Conservation (phyloP, 2,888 invertebrate genomes). For the Myopa testacea region DNA sequence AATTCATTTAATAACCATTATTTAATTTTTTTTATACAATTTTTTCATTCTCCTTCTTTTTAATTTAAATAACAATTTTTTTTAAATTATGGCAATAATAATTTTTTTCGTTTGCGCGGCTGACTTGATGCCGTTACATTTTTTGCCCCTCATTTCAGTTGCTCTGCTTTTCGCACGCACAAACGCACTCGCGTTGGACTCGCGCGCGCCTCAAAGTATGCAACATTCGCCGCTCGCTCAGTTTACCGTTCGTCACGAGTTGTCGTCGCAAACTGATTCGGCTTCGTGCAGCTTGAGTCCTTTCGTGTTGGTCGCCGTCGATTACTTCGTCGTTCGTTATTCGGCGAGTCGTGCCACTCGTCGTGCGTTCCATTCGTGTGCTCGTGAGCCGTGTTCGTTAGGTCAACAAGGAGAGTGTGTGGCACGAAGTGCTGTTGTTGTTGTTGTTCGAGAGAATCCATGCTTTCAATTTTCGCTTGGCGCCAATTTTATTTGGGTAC, state of each 20-base stretch:
- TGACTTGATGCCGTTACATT: background rate
- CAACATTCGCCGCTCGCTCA: slow-evolving; percentile 38
- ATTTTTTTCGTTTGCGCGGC: background rate
- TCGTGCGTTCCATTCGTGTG: background rate
- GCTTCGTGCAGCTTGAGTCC: slow-evolving; percentile 39
- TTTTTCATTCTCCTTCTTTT: background rate
- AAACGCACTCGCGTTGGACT: slow-evolving; percentile 30
- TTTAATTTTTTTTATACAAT: background rate
- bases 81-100: background rate
- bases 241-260: slow-evolving; percentile 63
- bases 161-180: slow-evolving; percentile 22
- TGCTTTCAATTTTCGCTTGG: slow-evolving; percentile 50
- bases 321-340: slow-evolving; percentile 28
- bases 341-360: slow-evolving; percentile 20
- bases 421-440: background rate
- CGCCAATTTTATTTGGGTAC: slow-evolving; percentile 56
- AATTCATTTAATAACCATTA: background rate
- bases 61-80: background rate
- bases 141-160: background rate
- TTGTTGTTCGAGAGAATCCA: background rate
- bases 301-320: slow-evolving; percentile 43
- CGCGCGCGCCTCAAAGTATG: slow-evolving; percentile 29
- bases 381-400: background rate
- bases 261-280: slow-evolving; percentile 63
- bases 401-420: slow-evolving; percentile 5